Base-by-base conservation (phyloP, 2,888 invertebrate species). In the Julus scandinavius region DNA sequence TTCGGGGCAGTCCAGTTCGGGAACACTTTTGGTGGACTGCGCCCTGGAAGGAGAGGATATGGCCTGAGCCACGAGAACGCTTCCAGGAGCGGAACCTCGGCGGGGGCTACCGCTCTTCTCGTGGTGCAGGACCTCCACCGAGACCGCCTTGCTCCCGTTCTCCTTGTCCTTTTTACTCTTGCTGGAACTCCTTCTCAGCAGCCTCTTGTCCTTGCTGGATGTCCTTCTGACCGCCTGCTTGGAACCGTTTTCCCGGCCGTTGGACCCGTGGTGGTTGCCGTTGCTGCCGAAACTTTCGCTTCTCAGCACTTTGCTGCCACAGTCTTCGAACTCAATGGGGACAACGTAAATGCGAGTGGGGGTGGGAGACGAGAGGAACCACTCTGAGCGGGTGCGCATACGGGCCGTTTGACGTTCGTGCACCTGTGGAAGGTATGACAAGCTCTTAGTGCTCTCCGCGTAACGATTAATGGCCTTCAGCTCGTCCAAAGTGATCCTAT, bases 381-480 rank as follows among this genome's bases (percentile, higher is more conserved):
- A 99, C 94, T 99, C 98, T 89, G 98, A 98, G 91, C 99, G 95
- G 90, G 98, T 98, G 92, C 97, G 95, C 97, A 99, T 98, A 91
- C 99, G 95, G 92, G 97, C 97, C 90, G 98, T 96, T 94, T 99
- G 99, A 92, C 98, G 95, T 94, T 98, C 97, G 94, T 98, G 97
- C 91, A 97, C 97, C 95, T 96, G 96, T 90, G 97, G 97, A 91
- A 98, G 94, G 93, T 96, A 97, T 91, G 97, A 96, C 91, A 97
- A 95, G 92, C 97, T 97, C 93, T 96, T 96, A 89, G 97, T 97
- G 93, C 97, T 97, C 93, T 97, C 97, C 40, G 97, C 97, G 92
- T 97, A 97, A 91, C 96, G 95, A 94, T 97, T 97, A 91, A 97
- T 96, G 89, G 96, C 96, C 90, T 96, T 94, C 87, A 97, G 93